These are phyloP conservation scores for Andrena fulva DNA, from an alignment of 2,888 invertebrate genomes.

Conservation along the genomic window DNA sequence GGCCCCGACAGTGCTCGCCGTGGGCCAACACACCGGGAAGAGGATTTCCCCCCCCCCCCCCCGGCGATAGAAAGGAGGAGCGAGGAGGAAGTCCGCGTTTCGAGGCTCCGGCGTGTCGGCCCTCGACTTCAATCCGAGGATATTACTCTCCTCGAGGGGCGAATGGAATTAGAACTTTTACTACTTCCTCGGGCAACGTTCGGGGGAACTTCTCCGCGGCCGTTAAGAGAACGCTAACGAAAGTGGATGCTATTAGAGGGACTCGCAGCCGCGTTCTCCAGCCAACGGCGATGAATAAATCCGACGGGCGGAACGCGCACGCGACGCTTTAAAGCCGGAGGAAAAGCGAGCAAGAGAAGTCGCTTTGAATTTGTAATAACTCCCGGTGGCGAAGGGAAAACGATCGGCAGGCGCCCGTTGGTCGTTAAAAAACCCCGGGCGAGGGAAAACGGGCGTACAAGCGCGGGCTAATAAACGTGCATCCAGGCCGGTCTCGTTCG, in stretches of 20 bases:
- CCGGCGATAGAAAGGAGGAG: not conserved
- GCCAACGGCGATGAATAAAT: conserved; percentile 15
- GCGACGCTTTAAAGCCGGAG: not conserved
- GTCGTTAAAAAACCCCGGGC: not conserved
- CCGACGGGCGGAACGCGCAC: conserved; percentile 9
- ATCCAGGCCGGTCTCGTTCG: too few relatives aligned
- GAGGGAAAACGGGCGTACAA: not conserved
- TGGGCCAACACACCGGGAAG: conserved; percentile 1
- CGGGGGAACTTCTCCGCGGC: conserved; percentile 29
- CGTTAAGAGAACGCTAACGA: conserved; percentile 41
- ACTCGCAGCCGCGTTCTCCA: conserved; percentile 24
- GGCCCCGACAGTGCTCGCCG: too few relatives aligned
- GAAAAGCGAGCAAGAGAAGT: not conserved
- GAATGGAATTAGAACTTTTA: conserved; percentile 52
- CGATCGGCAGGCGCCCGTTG: not conserved
- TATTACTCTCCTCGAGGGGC: conserved; percentile 45
- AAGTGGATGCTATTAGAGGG: conserved; percentile 54
- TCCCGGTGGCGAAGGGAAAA: not conserved
- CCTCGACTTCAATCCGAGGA: conserved; percentile 24
- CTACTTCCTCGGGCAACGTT: conserved; percentile 39
- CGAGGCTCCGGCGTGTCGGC: conserved; percentile 5
- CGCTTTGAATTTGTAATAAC: conserved; percentile 23
- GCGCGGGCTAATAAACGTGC: too few relatives aligned
- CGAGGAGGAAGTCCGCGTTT: not conserved
- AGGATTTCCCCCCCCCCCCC: not conserved